Base-by-base conservation (phyloP, 2,888 invertebrate species). In the Cylindroiulus punctatus region DNA sequence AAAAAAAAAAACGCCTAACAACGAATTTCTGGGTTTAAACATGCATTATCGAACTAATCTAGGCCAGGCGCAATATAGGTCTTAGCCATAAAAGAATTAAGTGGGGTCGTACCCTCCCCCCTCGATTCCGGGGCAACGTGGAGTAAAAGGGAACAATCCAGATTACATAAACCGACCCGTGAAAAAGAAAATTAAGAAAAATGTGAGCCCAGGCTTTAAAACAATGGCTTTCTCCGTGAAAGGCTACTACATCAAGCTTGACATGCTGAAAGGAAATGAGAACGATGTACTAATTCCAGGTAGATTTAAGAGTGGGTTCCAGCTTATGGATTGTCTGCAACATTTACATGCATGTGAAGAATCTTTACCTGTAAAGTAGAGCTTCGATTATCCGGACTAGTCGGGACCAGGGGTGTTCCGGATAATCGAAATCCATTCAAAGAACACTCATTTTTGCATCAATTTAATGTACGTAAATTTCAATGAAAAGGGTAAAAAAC, bases 61-160 rank as follows among this genome's bases (percentile, higher is more conserved):
- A 76, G 76, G 76, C 76, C 76, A 76, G 76, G 76, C 76, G 22
- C 76, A 76, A 76, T 30, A 76, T 30, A 76, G 76, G 76, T 30
- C 76, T n/a, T 76, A 30, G 76, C 76, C 22, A 76, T 76, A 76
- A 76, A 76, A 76, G 76, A 76, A 76, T 76, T 76, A 76, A 76
- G 76, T 76, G 76, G 76, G 76, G n/a, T n/a, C n/a, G n/a, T 30
- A 76, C 76, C 76, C 26, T 36, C 36, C 2, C n/a, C n/a, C n/a
- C n/a, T 26, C 65, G 10, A 76, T 30, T 30, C 76, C 76, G 76
- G 76, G 76, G 65, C 65, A 65, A 65, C 65, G n/a, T 12, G 14
- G 65, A 22, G 76, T 76, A 30, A 76, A 76, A 76, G 76, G 76
- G 76, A 76, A 76, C 76, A 30, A 76, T 76, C 30, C 76, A 76